These are phyloP conservation scores for Gobius niger DNA, from an alignment of 2,113 vertebrate genomes.

Conservation along the genomic window DNA sequence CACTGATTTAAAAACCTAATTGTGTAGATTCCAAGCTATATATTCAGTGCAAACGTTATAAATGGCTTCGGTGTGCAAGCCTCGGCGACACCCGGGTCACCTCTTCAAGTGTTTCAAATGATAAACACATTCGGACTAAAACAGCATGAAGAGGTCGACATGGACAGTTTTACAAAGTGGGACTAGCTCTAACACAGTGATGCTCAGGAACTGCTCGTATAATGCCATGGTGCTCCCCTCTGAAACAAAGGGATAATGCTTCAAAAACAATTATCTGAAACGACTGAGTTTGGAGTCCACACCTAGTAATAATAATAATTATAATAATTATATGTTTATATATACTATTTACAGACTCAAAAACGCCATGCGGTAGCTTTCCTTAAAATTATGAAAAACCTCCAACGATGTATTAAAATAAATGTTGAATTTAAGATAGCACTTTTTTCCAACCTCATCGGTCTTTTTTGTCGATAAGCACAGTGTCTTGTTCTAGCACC, in stretches of 20 bases:
- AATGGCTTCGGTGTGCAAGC: conserved; percentile 32
- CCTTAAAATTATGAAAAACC: conserved; percentile 96
- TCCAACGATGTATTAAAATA: conserved; percentile 99
- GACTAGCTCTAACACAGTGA: conserved; percentile 66
- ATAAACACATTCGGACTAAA: conserved; percentile 44
- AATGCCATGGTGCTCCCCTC: conserved; percentile 87
- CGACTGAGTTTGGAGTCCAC: conserved; percentile 94
- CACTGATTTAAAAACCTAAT: conserved; percentile 45
- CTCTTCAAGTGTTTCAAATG: conserved; percentile 64
- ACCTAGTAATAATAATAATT: conserved; percentile 87
- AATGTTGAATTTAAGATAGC: conserved; percentile 96
- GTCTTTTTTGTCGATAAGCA: conserved; percentile 82
- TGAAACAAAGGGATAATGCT: conserved; percentile 95
- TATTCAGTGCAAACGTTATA: conserved; percentile 66
- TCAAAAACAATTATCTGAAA: conserved; percentile 88
- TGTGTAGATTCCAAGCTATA: conserved; percentile 22
- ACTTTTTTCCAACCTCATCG: conserved; percentile 85
- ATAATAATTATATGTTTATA: conserved; percentile 84
- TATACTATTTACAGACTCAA: conserved; percentile 99
- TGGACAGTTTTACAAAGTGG: conserved; percentile 41
- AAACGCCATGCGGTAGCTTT: conserved; percentile 95
- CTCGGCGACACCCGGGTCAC: conserved; percentile 19
- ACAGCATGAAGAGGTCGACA: conserved; percentile 33
- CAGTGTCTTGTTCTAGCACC: conserved; percentile 94
- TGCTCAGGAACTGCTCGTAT: conserved; percentile 80